Base-by-base conservation (phyloP, 2,888 invertebrate genomes). In the Epirrhoe tristata region DNA sequence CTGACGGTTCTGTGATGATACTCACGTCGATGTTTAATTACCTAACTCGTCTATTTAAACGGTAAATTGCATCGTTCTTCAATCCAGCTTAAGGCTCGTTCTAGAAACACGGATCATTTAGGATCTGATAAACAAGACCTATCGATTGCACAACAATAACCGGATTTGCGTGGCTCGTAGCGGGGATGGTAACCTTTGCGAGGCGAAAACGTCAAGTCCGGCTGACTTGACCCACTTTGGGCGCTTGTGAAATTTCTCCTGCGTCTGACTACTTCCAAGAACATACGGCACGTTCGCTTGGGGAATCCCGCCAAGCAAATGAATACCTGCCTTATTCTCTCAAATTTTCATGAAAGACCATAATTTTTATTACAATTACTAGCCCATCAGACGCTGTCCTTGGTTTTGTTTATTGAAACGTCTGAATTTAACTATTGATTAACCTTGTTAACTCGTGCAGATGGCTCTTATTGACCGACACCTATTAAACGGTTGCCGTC, bases 201-300 rank as follows among this genome's bases (percentile, higher is more conserved):
- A 83, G 83, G 89, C 90, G 88, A 89, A 89, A 91, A 90, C 89
- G 81, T 88, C 87, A 88, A 90, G 89, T 92, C 93, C 93, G 93
- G 90, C 90, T 88, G 89, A 83, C 92, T 90, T 91, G 93, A 93
- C 93, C 93, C 79, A 93, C 93, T 84, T 93, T 74, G 56, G 56
- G 79, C 74, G 83, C 88, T 93, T 91, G 89, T 89, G 92, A 90
- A 92, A 92, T 93, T 92, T 93, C 93, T 90, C 89, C 90, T 80
- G 83, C 85, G 85, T 82, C 79, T 83, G 83, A 80, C 79, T 81
- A 81, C 80, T 91, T 88, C 90, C 85, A 88, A 88, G 91, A 91
- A 91, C 83, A 78, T 81, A 73, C 80, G 12, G 76, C 80, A 74
- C 80, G 81, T 78, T 77, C 77, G 79, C 68, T 73, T 81, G 85